Evolutionary conservation across 2,797 vertebrate genomes (phyloP).

Genomic region (Carduelis carduelis): DNA sequence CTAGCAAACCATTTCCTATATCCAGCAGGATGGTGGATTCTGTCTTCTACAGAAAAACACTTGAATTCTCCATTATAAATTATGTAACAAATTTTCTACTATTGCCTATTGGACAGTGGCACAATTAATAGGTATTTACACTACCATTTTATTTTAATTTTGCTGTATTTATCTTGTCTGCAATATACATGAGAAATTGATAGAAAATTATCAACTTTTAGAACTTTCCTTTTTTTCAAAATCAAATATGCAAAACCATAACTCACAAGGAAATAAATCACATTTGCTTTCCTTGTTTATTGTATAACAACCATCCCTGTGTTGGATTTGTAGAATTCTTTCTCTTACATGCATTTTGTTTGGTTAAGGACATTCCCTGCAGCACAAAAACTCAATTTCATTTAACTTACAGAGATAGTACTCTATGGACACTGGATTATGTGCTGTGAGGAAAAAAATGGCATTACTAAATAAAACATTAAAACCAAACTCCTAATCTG

Average conservation of each 20-base stretch:
- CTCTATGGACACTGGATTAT: constrained; percentile 29
- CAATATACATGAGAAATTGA: constrained; percentile 26
- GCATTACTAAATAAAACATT: background rate
- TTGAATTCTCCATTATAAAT: constrained; percentile 55
- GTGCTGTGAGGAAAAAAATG: background rate
- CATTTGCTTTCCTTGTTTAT: background rate
- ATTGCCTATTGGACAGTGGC: constrained; percentile 30
- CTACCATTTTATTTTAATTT: constrained; percentile 20
- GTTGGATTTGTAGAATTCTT: background rate
- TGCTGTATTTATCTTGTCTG: background rate
- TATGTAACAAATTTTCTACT: constrained; percentile 29
- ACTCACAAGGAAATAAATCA: background rate
- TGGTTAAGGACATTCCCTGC: background rate
- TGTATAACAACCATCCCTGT: background rate
- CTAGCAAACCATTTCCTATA: background rate
- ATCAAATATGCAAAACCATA: background rate
- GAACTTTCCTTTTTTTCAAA: background rate
- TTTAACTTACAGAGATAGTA: background rate
- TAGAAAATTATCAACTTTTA: constrained; percentile 24
- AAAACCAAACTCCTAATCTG: background rate
- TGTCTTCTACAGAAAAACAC: constrained; percentile 26
- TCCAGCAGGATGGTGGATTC: constrained; percentile 12
- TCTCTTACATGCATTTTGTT: background rate
- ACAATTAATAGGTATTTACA: constrained; percentile 44
- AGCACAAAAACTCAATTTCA: background rate